Evolutionary conservation across 2,888 invertebrate genomes (phyloP).

Genomic region (Lacanobia oleracea): DNA sequence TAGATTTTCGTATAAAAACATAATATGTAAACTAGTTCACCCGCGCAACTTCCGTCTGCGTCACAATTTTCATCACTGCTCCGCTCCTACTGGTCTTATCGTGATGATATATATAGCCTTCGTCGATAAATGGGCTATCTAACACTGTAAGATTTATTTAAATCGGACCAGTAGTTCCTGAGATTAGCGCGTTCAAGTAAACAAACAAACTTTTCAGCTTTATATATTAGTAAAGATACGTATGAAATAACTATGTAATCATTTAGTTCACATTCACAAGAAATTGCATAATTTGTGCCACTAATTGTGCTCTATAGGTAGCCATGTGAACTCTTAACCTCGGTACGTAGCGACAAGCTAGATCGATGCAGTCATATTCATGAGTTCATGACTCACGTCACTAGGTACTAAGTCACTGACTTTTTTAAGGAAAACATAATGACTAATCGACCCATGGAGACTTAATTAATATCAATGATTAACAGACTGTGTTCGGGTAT

Average conservation of each 20-base stretch:
- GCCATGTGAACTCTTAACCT: conserved; percentile 20
- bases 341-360: conserved; percentile 3
- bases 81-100: too few relatives aligned
- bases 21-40: not conserved
- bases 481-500: conserved; percentile 4
- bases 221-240: too few relatives aligned
- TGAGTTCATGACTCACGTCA: conserved; percentile 36
- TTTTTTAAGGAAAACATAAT: conserved; percentile 28
- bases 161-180: too few relatives aligned
- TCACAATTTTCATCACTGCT: too few relatives aligned
- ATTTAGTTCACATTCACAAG: conserved; percentile 1
- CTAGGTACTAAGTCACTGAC: not conserved
- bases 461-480: conserved; percentile 37
- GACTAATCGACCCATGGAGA: conserved; percentile 20
- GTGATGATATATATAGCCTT: too few relatives aligned
- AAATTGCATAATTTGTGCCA: not conserved
- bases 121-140: too few relatives aligned
- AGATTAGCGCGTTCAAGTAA: too few relatives aligned
- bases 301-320: conserved; percentile 10
- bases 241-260: not conserved
- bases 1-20: not conserved
- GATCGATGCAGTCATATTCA: conserved; percentile 25
- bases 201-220: too few relatives aligned
- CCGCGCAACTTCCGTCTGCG: too few relatives aligned
- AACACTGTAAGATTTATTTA: too few relatives aligned